Base-by-base conservation (phyloP, 2,797 vertebrate genomes). In the Zalophus californianus region DNA sequence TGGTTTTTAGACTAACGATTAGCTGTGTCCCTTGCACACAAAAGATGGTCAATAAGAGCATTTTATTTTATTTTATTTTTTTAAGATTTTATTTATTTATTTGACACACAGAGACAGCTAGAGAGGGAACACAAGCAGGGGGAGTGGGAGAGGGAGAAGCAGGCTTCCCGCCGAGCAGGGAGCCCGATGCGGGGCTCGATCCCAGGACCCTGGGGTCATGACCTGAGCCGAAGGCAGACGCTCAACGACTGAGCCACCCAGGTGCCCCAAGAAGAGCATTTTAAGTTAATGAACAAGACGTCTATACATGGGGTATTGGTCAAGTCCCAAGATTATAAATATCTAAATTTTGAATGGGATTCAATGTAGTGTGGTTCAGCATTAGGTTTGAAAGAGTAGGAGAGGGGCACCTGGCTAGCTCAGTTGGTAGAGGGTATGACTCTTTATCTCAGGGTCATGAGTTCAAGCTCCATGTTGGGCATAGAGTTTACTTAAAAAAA, bases 1-100 rank as follows among this genome's bases (percentile, higher is more conserved):
- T 94, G 38, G 10, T 66, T 95, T 94, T 78, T 56, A 87, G n/a
- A 60, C 15, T 13, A 90, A 62, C 84, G 58, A 64, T 77, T 75
- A 92, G 41, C 52, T 41, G 8, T 58, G 5, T 56, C 32, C 52
- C 52, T 89, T 84, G 62, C 29, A 86, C 23, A 93, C 10, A 83
- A 92, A 86, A 86, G 44, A n/a, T 77, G 29, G 27, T 58, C 64
- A 94, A 38, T 68, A 91, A 86, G 7, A 95, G 16, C 56, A 86
- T 84, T 95, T 79, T 38, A 86, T 44, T 44, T 44, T 44, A 44
- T 44, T 44, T 44, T 35, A 35, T 35, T 35, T 41, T 44, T 44
- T 44, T 44, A 44, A 44, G 41, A 44, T 44, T 44, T 44, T 44
- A 44, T 44, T 44, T 44, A 44, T 44, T 44, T 44, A 44, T 44